phyloP scores from a whole-genome alignment of 2,797 vertebrate genomes.

The Chloroceryle inda region DNA sequence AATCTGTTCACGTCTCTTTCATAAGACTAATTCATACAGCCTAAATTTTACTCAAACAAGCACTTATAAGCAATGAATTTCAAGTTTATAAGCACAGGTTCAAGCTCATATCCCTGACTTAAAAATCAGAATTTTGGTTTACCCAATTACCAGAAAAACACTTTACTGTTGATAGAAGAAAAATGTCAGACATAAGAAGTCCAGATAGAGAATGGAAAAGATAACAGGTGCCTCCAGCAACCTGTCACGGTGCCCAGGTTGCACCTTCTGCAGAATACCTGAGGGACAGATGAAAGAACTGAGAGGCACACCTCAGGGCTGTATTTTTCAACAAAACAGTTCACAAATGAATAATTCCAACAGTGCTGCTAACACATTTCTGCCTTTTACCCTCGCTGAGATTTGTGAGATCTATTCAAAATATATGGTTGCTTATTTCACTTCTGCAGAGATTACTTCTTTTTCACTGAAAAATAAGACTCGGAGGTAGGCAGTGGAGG shows the following conservation, averaged over 20 bases:
- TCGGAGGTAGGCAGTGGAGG: not conserved
- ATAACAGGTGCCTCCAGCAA: not conserved
- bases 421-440: not conserved
- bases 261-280: not conserved
- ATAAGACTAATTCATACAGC: not conserved
- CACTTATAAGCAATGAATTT: not conserved
- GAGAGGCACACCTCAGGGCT: not conserved
- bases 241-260: not conserved
- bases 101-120: not conserved
- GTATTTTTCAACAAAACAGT: not conserved
- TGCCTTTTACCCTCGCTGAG: not conserved
- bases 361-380: not conserved
- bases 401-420: not conserved
- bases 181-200: not conserved
- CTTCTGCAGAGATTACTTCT: not conserved
- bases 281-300: not conserved
- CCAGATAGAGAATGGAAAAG: not conserved
- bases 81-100: not conserved
- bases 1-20: not conserved
- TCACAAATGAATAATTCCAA: conserved; percentile 1
- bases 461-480: conserved; percentile 14
- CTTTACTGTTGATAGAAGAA: not conserved
- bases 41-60: not conserved
- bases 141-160: not conserved
- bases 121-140: not conserved